Percentiles rank a stretch among this genome's conserved stretches.
Evolutionary conservation across 2,888 invertebrate genomes (phyloP).

Genomic region (Drosophila antonietae): DNA sequence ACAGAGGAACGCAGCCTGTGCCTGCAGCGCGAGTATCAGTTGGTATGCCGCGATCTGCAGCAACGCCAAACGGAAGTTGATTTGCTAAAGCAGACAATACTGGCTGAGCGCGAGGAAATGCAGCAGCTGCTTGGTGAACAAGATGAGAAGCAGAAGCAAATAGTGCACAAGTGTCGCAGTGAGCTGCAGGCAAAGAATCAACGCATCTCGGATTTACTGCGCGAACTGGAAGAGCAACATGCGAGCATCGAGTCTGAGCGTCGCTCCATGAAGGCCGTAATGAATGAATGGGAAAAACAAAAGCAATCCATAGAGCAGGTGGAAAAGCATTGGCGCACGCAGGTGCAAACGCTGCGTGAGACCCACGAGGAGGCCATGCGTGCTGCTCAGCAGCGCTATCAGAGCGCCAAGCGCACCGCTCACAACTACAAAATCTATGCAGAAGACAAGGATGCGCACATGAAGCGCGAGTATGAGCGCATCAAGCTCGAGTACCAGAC

Average conservation of each 20-base stretch:
- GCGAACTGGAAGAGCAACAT: conserved; percentile 81
- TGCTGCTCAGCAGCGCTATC: conserved; percentile 87
- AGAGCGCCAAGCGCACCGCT: conserved; percentile 87
- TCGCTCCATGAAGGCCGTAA: conserved; percentile 85
- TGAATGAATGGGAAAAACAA: conserved; percentile 85
- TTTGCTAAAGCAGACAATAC: conserved; percentile 82
- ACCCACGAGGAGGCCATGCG: conserved; percentile 85
- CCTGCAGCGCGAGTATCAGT: conserved; percentile 78
- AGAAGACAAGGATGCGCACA: conserved; percentile 88
- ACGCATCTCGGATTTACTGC: conserved; percentile 80
- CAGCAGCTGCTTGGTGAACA: conserved; percentile 75
- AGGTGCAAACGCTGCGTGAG: conserved; percentile 85
- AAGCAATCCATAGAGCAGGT: conserved; percentile 85
- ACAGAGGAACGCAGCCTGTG: conserved; percentile 71
- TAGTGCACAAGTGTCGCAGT: conserved; percentile 76
- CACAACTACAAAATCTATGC: conserved; percentile 89
- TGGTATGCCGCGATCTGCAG: conserved; percentile 71
- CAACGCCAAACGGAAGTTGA: conserved; percentile 82
- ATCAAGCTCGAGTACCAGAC: conserved; percentile 87
- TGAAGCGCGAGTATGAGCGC: conserved; percentile 87
- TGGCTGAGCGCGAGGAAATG: conserved; percentile 83
- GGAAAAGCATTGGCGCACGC: conserved; percentile 85
- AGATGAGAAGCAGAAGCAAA: conserved; percentile 75
- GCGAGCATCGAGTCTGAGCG: conserved; percentile 85
- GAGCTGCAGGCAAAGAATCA: conserved; percentile 85